Base-by-base conservation (phyloP, 2,113 vertebrate species). In the Rafetus swinhoei region DNA sequence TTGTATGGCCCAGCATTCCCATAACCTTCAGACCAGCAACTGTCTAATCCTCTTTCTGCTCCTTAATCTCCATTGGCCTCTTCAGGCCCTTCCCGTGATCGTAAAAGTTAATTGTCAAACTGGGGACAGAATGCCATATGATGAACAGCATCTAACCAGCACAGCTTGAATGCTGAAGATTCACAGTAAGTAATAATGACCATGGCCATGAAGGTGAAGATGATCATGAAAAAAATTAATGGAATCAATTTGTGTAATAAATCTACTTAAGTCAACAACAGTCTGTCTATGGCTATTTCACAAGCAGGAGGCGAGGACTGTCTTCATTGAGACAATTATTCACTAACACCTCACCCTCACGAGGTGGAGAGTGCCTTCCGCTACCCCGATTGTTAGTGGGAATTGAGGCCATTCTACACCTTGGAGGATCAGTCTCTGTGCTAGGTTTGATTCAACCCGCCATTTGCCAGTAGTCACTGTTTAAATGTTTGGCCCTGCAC, bases 171-270 rank as follows among this genome's bases (percentile, higher is more conserved):
- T 88, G 81, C 72, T 80, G 57, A 90, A 57, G 95, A 90, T 87
- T 92, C 91, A 76, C 5, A 21, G 27, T 91, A 86, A 95, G 96
- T 94, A 92, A 1, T 1, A 24, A 39, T 2, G 9, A 12, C 92
- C 86, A 69, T 62, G 55, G 87, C 93, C 80, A 25, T 59, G 89
- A 65, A 93, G 83, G 79, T 85, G 86, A 90, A 79, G 14, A 90
- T 95, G 94, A 95, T 91, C 24, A 84, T 45, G 76, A 89, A 72
- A 90, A 93, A 92, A 86, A 32, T 85, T 92, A 83, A 96, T 95
- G 69, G 77, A 91, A 84, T 85, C 85, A 76, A 76, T 45, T 35
- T 39, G 19, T 45, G 72, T 24, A 24, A 45, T 14, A 35, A 50
- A 45, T 45, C 10, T 79, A 94, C 3, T 35, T 88, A 84, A 86